Percentiles rank a stretch among this genome's conserved stretches.
These are phyloP conservation scores for Macrobrachium rosenbergii DNA, from an alignment of 1,140 invertebrate genomes.

Conservation along the genomic window DNA sequence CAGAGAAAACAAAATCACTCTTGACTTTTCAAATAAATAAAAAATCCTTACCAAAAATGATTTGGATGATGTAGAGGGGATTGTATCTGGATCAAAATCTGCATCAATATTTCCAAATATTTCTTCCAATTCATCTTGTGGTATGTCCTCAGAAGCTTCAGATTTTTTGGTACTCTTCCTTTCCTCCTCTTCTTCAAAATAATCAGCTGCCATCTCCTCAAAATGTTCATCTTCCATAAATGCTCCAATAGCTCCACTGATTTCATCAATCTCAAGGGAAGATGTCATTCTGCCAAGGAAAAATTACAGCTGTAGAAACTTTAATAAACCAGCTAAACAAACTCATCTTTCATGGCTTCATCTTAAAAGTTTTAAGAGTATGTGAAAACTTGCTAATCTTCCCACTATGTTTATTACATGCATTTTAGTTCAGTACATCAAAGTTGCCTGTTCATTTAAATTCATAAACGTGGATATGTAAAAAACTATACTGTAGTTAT, in stretches of 20 bases:
- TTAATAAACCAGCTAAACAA: not conserved
- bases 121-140: not conserved
- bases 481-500: too few relatives aligned
- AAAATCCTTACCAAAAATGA: not conserved
- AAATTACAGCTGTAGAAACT: not conserved
- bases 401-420: too few relatives aligned
- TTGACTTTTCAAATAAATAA: not conserved
- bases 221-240: constrained; percentile 20
- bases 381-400: too few relatives aligned
- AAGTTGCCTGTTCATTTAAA: too few relatives aligned
- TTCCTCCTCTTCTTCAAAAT: not conserved
- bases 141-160: not conserved
- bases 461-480: too few relatives aligned
- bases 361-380: too few relatives aligned
- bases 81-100: not conserved
- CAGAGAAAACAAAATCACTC: not conserved
- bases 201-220: constrained; percentile 18
- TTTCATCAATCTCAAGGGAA: constrained; percentile 9
- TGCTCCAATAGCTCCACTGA: constrained; percentile 25
- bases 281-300: not conserved
- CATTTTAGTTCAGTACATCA: too few relatives aligned
- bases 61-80: not conserved
- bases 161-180: not conserved
- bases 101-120: not conserved
- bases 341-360: not conserved